Base-by-base conservation (phyloP, 2,113 vertebrate species). In the Acrocephalus kingi region DNA sequence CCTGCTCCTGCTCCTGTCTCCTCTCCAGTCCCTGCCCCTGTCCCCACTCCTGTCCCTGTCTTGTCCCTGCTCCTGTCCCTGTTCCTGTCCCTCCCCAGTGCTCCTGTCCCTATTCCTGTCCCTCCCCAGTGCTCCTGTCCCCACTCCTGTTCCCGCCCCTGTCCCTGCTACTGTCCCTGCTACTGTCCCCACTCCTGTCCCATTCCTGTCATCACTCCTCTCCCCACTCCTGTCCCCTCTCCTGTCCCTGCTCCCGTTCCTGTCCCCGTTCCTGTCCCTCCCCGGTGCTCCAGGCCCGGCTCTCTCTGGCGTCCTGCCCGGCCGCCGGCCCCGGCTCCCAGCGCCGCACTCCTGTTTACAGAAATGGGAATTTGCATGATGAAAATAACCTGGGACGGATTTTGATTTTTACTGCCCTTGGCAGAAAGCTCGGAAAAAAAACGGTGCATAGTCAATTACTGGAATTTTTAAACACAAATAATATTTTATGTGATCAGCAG, bases 381-480 rank as follows among this genome's bases (percentile, higher is more conserved):
- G 98, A 98, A 98, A 98, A 98, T 98, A 98, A 98, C 97, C 96
- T 96, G 95, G 97, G 97, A 96, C 92, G 95, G 98, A 97, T 98
- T 98, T 98, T 79, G 96, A 97, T 98, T 98, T 98, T 98, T 98
- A 98, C 98, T 97, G 98, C 97, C 94, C 92, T 98, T 98, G 98
- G 98, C 98, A 98, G 96, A 43, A 91, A 89, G 97, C 95, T 98
- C 77, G 98, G 98, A 98, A 98, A 98, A 98, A 98, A 98, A 97
- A 28, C 93, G 92, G 97, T 96, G 97, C 98, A 97, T 96, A 98
- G 98, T 98, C 98, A 98, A 98, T 98, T 98, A 98, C 98, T 98
- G 98, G 98, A 98, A 98, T 98, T 98, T 98, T 98, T 97, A 98
- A 98, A 98, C 98, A 98, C 98, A 98, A 98, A 98, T 98, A 98